A percentile compares a stretch with the other conserved stretches of the same genome.
These are phyloP conservation scores for Tachina lurida DNA, from an alignment of 2,888 invertebrate species.

Conservation along the genomic window DNA sequence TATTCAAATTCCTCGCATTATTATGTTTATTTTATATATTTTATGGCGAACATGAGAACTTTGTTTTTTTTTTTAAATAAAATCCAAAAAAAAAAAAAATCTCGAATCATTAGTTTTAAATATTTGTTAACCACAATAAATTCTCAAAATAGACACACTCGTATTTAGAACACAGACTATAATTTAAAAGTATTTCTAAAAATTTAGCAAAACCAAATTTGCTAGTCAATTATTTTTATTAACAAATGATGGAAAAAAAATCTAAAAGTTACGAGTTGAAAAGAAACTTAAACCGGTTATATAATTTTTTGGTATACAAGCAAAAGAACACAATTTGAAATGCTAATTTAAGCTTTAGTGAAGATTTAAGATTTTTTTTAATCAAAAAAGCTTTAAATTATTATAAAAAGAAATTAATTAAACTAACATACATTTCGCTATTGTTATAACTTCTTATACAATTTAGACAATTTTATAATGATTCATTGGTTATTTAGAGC, in stretches of 20 bases:
- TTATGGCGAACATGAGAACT: neutral
- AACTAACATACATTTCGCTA: neutral
- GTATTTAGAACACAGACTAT: neutral
- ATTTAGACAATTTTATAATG: slow-evolving; percentile 9
- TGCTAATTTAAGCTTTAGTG: neutral
- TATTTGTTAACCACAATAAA: neutral
- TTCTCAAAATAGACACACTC: neutral
- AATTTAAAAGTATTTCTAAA: neutral
- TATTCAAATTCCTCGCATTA: neutral
- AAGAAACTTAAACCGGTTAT: neutral
- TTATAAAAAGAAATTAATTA: neutral
- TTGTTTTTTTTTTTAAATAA: neutral
- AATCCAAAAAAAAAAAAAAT: neutral
- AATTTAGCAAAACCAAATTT: neutral
- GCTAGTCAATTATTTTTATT: neutral
- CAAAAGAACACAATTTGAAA: neutral
- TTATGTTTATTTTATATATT: neutral
- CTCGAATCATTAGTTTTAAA: neutral
- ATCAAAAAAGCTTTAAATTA: neutral
- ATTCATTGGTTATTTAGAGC: slow-evolving; percentile 37
- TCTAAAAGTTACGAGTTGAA: neutral
- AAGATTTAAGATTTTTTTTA: neutral
- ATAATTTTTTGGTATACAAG: neutral
- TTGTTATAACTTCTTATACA: too few relatives aligned
- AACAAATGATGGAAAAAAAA: neutral